Percentiles rank a stretch among this genome's conserved stretches.
Evolutionary conservation across 2,797 vertebrate species (phyloP).

Genomic region (Pseudochirops cupreus): DNA sequence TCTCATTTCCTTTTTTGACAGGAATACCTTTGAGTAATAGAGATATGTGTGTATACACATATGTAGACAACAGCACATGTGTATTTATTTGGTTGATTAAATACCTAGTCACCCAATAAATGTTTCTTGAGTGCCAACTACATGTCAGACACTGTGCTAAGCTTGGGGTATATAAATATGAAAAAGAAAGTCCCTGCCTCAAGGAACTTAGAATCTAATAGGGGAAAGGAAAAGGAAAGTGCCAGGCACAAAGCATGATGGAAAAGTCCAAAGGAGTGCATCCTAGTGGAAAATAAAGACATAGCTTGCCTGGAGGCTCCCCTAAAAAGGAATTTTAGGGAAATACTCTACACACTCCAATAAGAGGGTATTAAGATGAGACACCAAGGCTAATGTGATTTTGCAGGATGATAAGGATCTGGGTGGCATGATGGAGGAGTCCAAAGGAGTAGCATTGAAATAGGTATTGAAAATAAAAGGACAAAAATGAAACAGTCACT

Average conservation of each 20-base stretch:
- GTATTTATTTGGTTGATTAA: not conserved
- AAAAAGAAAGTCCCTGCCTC: not conserved
- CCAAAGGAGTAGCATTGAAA: not conserved
- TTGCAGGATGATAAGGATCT: not conserved
- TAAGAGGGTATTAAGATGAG: not conserved
- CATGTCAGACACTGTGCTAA: not conserved
- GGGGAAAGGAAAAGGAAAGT: not conserved
- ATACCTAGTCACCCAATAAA: not conserved
- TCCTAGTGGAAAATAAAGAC: not conserved
- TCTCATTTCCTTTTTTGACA: not conserved
- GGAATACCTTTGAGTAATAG: not conserved
- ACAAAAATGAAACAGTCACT: not conserved
- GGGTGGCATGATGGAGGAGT: not conserved
- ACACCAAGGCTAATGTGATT: not conserved
- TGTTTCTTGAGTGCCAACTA: not conserved
- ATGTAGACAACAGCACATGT: not conserved
- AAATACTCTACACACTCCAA: not conserved
- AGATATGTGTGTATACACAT: too few relatives aligned
- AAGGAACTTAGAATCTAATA: not conserved
- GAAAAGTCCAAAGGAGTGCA: not conserved
- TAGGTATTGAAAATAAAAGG: not conserved
- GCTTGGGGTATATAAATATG: not conserved
- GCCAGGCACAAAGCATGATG: not conserved
- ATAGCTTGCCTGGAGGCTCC: not conserved
- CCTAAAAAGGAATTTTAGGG: not conserved